A percentile compares a stretch with the other conserved stretches of the same genome.
These are phyloP conservation scores for Hartigia nigra DNA, from an alignment of 2,888 invertebrate species.

Conservation along the genomic window DNA sequence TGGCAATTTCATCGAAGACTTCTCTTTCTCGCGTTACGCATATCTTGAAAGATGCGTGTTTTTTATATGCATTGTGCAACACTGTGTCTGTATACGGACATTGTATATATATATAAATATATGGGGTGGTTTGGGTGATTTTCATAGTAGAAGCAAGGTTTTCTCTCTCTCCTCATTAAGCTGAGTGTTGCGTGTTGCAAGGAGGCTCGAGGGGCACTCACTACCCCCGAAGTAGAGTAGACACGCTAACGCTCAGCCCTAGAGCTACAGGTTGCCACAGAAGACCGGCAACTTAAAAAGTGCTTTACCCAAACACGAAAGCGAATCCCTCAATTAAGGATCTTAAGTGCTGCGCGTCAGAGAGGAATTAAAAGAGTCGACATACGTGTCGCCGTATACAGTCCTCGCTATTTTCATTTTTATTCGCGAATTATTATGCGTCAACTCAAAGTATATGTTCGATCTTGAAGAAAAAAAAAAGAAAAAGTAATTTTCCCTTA, in stretches of 20 bases:
- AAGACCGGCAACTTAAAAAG: slow-evolving; percentile 54
- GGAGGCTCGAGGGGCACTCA: slow-evolving; percentile 59
- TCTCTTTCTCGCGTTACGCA: not conserved
- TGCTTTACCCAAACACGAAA: slow-evolving; percentile 45
- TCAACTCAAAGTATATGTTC: not conserved
- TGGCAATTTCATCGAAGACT: not conserved
- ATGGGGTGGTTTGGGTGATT: not conserved
- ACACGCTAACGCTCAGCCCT: slow-evolving; percentile 12
- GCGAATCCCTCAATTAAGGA: slow-evolving; percentile 47
- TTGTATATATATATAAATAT: not conserved
- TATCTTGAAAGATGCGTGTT: not conserved
- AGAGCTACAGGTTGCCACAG: slow-evolving; percentile 56
- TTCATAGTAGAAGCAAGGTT: not conserved
- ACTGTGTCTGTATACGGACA: not conserved
- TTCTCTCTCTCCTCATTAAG: slow-evolving; percentile 61
- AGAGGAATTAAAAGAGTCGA: not conserved
- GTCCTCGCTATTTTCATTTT: not conserved
- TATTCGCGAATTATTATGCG: not conserved
- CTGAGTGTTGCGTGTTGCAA: slow-evolving; percentile 63
- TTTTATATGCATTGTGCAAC: not conserved
- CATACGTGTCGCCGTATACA: not conserved
- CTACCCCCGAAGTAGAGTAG: slow-evolving; percentile 44
- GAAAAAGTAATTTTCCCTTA: not conserved
- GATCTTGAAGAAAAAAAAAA: not conserved
- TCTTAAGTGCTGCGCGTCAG: slow-evolving; percentile 14